Conservation (phyloP, 2,888 invertebrate species). For the Eupithecia dodoneata region DNA sequence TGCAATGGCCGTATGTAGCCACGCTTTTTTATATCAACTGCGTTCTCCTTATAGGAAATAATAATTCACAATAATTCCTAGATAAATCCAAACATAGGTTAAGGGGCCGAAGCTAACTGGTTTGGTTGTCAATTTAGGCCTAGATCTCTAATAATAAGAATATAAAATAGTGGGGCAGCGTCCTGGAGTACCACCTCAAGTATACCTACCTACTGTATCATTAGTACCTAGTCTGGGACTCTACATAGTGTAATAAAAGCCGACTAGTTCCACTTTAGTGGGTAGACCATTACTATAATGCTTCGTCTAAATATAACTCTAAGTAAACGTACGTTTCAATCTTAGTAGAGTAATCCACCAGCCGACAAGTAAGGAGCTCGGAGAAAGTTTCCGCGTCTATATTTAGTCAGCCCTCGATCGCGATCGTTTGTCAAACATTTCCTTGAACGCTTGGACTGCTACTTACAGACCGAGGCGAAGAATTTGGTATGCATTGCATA, state of each 20-base stretch:
- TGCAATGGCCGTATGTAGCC: slow-evolving; percentile 30
- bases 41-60: neutral
- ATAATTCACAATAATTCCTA: neutral
- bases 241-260: neutral
- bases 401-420: slow-evolving; percentile 14
- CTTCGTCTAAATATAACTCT: neutral
- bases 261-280: neutral
- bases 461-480: neutral
- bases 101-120: no score
- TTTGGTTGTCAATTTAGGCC: no score
- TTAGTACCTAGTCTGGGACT: neutral
- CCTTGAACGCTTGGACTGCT: slow-evolving; percentile 1
- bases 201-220: no score
- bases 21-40: slow-evolving; percentile 10
- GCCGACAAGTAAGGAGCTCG: slow-evolving; percentile 12
- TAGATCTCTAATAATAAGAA: no score
- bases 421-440: slow-evolving; percentile 27
- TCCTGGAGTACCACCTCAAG: no score
- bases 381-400: slow-evolving; percentile 31
- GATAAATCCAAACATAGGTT: neutral
- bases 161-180: no score
- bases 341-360: slow-evolving; percentile 1
- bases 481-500: neutral
- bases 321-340: slow-evolving; percentile 3
- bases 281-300: neutral